These are phyloP conservation scores for Physeter macrocephalus DNA, from an alignment of 2,113 vertebrate genomes.

Conservation along the genomic window DNA sequence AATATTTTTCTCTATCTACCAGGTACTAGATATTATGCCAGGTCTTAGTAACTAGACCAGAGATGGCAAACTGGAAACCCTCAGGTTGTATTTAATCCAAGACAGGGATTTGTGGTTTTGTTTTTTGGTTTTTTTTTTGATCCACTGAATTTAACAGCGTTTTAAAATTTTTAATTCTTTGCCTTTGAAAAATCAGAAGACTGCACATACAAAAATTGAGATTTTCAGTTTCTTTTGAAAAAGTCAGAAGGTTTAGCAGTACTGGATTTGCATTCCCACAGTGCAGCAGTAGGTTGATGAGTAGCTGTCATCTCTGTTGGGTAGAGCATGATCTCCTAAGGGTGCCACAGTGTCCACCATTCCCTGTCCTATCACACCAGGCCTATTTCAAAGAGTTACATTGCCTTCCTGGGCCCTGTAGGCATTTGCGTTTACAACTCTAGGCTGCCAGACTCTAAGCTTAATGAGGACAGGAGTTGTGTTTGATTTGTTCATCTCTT, in stretches of 20 bases:
- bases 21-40: background rate
- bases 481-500: background rate
- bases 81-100: background rate
- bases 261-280: background rate
- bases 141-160: background rate
- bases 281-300: background rate
- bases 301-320: fast-evolving
- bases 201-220: background rate
- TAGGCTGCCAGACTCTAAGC: background rate
- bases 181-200: background rate
- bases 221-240: background rate
- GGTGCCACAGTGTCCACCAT: background rate
- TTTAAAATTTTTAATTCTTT: background rate
- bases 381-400: background rate
- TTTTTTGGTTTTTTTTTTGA: background rate
- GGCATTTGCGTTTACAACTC: background rate
- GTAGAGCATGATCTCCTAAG: background rate
- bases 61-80: background rate
- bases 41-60: background rate
- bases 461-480: background rate
- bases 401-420: background rate
- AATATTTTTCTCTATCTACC: background rate
- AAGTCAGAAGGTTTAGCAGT: background rate
- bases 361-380: background rate
- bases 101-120: background rate